Evolutionary conservation across 53 echinoderm and acorn worm species (phyloP).

Genomic region (Patiria pectinifera): DNA sequence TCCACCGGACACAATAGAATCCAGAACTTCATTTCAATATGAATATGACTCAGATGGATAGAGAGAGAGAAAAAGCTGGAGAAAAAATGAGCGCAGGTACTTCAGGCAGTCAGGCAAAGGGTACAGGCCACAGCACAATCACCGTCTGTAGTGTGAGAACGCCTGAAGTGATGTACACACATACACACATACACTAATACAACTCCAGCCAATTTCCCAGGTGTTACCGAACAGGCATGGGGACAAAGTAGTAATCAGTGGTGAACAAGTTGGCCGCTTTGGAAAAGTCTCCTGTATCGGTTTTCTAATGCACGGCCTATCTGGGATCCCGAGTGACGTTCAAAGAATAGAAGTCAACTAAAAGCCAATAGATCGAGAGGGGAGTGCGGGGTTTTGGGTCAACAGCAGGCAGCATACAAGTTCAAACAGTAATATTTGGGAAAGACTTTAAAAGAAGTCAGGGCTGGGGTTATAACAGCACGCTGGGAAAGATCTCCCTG

Average conservation of each 20-base stretch:
- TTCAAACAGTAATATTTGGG: too few relatives aligned
- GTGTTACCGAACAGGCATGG: slow-evolving; percentile 17
- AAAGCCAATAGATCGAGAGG: slow-evolving; percentile 3
- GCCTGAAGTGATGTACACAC: slow-evolving; percentile 17
- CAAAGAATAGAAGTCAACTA: slow-evolving; percentile 47
- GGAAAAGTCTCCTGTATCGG: slow-evolving; percentile 35
- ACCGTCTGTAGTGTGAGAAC: neutral
- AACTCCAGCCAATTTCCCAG: slow-evolving; percentile 23
- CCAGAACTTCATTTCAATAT: slow-evolving; percentile 55
- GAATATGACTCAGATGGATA: slow-evolving; percentile 12
- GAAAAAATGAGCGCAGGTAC: slow-evolving; percentile 14
- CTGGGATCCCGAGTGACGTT: slow-evolving; percentile 40
- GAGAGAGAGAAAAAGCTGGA: neutral
- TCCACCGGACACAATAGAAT: slow-evolving; percentile 47
- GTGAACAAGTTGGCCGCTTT: slow-evolving; percentile 28
- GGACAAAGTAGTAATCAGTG: slow-evolving; percentile 13
- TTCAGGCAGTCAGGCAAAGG: slow-evolving; percentile 8
- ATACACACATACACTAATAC: neutral
- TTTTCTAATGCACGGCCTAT: slow-evolving; percentile 56
- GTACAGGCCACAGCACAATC: neutral
- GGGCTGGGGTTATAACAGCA: neutral
- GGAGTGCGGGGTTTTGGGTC: neutral
- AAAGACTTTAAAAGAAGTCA: too few relatives aligned
- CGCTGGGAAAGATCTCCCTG: neutral
- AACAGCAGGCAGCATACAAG: too few relatives aligned